phyloP scores from a whole-genome alignment of 1,140 invertebrate species.

The Ectropis grisescens region DNA sequence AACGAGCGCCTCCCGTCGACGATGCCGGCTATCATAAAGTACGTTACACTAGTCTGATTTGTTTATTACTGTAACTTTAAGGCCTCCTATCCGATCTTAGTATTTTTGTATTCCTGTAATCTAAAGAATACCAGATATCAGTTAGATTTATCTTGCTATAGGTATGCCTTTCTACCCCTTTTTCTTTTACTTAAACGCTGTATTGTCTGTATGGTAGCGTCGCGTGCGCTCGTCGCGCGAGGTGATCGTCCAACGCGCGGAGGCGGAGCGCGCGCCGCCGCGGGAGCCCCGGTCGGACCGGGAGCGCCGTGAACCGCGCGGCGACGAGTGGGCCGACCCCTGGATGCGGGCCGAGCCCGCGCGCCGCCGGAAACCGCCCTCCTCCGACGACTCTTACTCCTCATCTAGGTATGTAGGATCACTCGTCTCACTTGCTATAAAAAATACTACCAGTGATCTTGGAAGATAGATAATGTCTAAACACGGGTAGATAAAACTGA shows the following conservation, averaged over 20 bases:
- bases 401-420: conserved; percentile 69
- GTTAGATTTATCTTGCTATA: too few species aligned
- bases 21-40: conserved; percentile 51
- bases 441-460: too few species aligned
- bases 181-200: too few species aligned
- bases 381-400: conserved; percentile 83
- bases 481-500: too few species aligned
- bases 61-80: too few species aligned
- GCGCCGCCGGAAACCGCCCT: conserved; percentile 64
- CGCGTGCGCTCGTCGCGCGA: conserved; percentile 78
- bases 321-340: conserved; percentile 93
- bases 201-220: conserved; percentile 62
- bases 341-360: conserved; percentile 80
- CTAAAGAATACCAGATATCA: too few species aligned
- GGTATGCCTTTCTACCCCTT: too few species aligned
- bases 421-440: too few species aligned
- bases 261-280: conserved; percentile 61
- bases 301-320: conserved; percentile 60
- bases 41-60: too few species aligned
- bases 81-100: too few species aligned
- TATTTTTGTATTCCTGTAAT: too few species aligned
- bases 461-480: too few species aligned
- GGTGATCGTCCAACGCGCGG: conserved; percentile 81
- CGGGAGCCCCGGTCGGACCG: conserved; percentile 21
- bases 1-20: conserved; percentile 28